Base-by-base conservation (phyloP, 2,113 vertebrate genomes). In the Hippoglossus stenolepis region DNA sequence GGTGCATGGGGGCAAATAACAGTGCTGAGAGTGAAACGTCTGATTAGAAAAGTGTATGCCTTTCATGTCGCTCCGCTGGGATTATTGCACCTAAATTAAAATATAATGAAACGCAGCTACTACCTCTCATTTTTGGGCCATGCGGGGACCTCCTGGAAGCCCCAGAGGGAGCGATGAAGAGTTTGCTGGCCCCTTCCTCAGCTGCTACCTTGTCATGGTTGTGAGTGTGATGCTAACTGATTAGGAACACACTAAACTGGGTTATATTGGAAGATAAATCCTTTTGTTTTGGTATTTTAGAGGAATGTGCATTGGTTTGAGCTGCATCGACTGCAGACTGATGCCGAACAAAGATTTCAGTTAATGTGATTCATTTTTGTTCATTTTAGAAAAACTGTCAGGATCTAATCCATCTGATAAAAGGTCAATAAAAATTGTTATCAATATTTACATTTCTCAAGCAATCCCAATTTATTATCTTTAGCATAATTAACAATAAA, bases 1-100 rank as follows among this genome's bases (percentile, higher is more conserved):
- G 13, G 9, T 20, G 47, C 79, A 73, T 74, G 21, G 73, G 31
- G 69, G 47, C 18, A 88, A 79, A 73, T 77, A 70, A 80, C 59
- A 75, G 62, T 24, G 26, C 56, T 75, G 28, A 70, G 58, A 68
- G 75, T 65, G 17, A 21, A 87, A 83, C 66, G 58, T 73, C 60
- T 62, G 75, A 88, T 87, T 85, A 72, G 62, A 81, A 71, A 80
- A 9, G 6, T 10, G 18, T 45, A 21, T 17, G 11, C 18, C 45
- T 56, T 59, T 73, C 15, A 67, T 75, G 66, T 79, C 71, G 53
- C 47, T 67, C 68, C 54, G 12, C 20, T 17, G 54, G 12, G 49
- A 84, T 66, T 86, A 82, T 60, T 75, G 59, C 77, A 23, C 35
- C 45, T 57, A 85, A 79, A 85, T 79, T 71, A 75, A 83, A 84